Base-by-base conservation (phyloP, 2,113 vertebrate species). In the Poeciliopsis turrubarensis region DNA sequence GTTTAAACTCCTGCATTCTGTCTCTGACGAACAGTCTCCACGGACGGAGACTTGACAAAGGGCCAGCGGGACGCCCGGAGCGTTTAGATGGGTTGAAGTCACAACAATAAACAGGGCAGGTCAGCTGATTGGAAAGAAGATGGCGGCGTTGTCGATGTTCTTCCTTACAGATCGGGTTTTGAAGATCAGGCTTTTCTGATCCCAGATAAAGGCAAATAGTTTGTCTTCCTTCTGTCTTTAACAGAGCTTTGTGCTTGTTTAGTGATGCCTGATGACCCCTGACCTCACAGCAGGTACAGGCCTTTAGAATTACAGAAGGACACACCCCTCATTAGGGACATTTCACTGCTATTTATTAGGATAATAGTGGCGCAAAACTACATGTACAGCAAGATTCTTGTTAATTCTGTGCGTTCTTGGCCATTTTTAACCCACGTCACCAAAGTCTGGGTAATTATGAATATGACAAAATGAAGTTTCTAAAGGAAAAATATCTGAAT, bases 151-250 rank as follows among this genome's bases (percentile, higher is more conserved):
- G 54, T 70, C 77, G 5, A 47, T 47, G 44, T 19, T 65, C 15
- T 37, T 29, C 60, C 31, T 60, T 2, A 2, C 41, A 70, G 70
- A 81, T 70, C 65, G 51, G 31, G 14, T 70, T 70, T 61, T 61
- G 72, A 27, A 61, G 51, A 79, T 17, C 26, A 44, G n/a, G 70
- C 65, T 60, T 41, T 41, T 41, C 39, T 41, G 13, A 15, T 41
- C 39, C 39, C 14, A 15, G 14, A 41, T 15, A 41, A 37, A 37
- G 34, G 34, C 34, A 37, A 37, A 12, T 37, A 37, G 34, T 37
- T 37, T 37, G 34, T 37, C 60, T 74, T 88, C 78, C 77, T 89
- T 87, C 81, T 87, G 79, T 89, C 87, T 78, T 91, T 74, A 68
- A 8, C 22, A 51, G 60, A 78, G 75, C 68, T 62, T 5, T 62